Evolutionary conservation across 2,797 vertebrate genomes (phyloP), one percentile per base, ranked within the genome.

Genomic region (Cynodonichthys magdalenae): DNA sequence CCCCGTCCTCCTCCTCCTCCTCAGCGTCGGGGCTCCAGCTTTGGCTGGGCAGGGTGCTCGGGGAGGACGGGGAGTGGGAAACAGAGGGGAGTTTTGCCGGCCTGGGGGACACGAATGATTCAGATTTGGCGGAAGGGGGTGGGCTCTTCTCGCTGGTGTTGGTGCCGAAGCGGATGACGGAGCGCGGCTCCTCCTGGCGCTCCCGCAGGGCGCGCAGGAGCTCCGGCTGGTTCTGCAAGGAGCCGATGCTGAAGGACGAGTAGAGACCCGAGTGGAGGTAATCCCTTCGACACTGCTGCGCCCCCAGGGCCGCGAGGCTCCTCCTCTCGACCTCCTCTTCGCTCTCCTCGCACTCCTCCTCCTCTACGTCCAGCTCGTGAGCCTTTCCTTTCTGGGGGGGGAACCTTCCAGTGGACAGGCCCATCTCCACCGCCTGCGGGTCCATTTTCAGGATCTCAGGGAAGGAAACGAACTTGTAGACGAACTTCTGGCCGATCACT

Each of bases 401-500:
- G 15, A 87, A 77, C 70, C 95, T 88, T 69, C 92, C 94, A 19
- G 84, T 79, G 5, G 96, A 95, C 80, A 95, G 89, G 80, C 94
- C 94, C 87, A 96, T 91, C 84, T 97, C 96, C 82, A 96, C 93
- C 0, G 93, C 75, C 54, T 96, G 96, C 0, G 96, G 95, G 84
- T 97, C 96, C 95, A 97, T 96, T 85, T 97, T 97, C 72, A 98
- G 91, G 80, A 98, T 97, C 83, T 98, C 96, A 17, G 95, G 96
- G 89, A 98, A 97, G 8, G 96, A 97, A 75, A 98, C 96, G 72
- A 98, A 98, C 90, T 98, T 98, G 83, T 98, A 98, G 74, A 98
- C 96, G 85, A 98, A 97, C 90, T 98, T 98, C 88, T 97, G 96
- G 54, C 96, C 96, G 0, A 97, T 98, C 85, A 98, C 96, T 84